Conservation (phyloP, 2,113 vertebrate genomes). For the Arizona elegans region DNA sequence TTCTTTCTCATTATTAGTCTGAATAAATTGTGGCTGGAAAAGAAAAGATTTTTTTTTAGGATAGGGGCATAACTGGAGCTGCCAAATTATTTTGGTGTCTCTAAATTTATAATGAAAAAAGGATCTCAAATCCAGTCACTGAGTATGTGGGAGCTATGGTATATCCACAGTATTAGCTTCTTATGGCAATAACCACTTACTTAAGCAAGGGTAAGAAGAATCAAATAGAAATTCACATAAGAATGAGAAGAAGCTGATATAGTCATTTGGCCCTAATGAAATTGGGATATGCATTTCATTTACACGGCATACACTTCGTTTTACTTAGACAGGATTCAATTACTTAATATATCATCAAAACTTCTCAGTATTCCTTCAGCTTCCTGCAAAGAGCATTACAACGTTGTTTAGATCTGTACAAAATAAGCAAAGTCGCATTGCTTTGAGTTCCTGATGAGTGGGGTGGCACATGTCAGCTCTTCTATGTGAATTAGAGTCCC, state of each 20-base stretch:
- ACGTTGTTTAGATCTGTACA: not conserved
- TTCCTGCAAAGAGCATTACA: not conserved
- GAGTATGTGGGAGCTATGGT: not conserved
- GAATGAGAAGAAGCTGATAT: not conserved
- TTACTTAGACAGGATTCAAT: not conserved
- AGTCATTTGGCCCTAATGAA: not conserved
- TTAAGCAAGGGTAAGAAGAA: not conserved
- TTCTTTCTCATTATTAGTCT: not conserved
- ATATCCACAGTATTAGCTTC: not conserved
- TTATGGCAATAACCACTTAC: not conserved
- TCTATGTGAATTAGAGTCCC: not conserved
- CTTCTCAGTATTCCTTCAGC: not conserved
- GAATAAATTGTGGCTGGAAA: not conserved
- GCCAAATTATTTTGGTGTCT: not conserved
- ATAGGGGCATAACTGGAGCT: not conserved
- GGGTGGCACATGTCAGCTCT: not conserved
- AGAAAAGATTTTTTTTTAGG: not conserved
- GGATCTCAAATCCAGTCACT: not conserved
- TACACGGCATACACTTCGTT: not conserved
- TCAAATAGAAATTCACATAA: not conserved
- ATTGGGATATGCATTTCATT: not conserved
- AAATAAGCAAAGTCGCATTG: not conserved
- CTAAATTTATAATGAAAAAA: not conserved
- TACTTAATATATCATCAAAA: not conserved
- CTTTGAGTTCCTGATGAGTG: not conserved